These are phyloP conservation scores for Cyrtodaria siliqua DNA, from an alignment of 2,888 invertebrate species.

Conservation along the genomic window DNA sequence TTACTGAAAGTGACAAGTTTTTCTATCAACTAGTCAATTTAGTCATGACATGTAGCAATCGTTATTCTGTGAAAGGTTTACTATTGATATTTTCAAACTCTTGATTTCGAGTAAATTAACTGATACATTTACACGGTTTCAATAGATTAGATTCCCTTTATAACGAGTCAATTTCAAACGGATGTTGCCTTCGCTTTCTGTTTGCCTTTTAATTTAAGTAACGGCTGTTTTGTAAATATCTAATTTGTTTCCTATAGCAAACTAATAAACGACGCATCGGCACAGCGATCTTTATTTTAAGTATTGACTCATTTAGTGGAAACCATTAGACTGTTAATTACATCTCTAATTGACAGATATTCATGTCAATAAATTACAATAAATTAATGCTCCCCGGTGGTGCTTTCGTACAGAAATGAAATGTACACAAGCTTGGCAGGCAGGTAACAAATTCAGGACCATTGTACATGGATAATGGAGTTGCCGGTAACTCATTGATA, in stretches of 20 bases:
- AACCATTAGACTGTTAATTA: constrained; percentile 62
- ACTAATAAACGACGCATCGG: constrained; percentile 38
- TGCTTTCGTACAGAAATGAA: constrained; percentile 17
- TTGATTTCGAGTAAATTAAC: neutral
- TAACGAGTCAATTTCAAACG: neutral
- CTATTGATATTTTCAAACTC: neutral
- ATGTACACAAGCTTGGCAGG: constrained; percentile 23
- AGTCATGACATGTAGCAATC: too few relatives aligned
- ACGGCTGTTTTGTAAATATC: constrained; percentile 12
- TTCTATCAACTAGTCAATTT: too few relatives aligned
- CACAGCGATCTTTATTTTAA: constrained; percentile 31
- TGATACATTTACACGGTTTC: constrained; percentile 3
- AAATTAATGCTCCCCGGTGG: constrained; percentile 41
- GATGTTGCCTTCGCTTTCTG: neutral
- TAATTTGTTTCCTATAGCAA: constrained; percentile 46
- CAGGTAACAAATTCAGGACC: constrained; percentile 14
- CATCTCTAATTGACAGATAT: constrained; percentile 54
- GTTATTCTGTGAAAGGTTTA: neutral
- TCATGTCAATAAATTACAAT: constrained; percentile 52
- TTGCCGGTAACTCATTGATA: constrained; percentile 15
- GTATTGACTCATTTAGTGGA: constrained; percentile 53
- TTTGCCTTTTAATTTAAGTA: constrained; percentile 3
- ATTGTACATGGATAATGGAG: constrained; percentile 14
- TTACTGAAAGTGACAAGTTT: too few relatives aligned
- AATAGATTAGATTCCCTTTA: neutral